Conservation (phyloP, 1,140 invertebrate species). For the Drosophila insularis region DNA sequence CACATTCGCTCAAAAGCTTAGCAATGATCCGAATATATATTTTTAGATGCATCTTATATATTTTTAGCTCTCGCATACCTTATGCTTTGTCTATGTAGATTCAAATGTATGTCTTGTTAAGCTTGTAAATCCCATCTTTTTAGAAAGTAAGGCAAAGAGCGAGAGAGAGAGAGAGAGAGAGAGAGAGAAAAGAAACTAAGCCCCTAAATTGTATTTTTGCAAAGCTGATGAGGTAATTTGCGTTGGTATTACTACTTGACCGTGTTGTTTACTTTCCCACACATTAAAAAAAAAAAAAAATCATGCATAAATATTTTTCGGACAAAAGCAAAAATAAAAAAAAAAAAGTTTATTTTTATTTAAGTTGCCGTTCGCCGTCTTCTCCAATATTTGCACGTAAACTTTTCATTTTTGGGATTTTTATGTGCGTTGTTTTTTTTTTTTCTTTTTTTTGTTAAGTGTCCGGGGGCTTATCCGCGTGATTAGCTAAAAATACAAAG, state of each 20-base stretch:
- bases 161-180: neutral
- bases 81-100: neutral
- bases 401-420: constrained; percentile 6
- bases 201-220: neutral
- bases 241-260: constrained; percentile 42
- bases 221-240: constrained; percentile 7
- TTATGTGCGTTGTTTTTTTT: neutral
- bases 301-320: constrained; percentile 32
- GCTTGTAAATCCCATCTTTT: neutral
- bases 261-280: constrained; percentile 57
- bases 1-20: no score
- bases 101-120: constrained; percentile 10
- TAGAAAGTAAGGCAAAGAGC: neutral
- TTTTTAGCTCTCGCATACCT: constrained; percentile 17
- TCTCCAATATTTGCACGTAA: constrained; percentile 33
- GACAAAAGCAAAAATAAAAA: constrained; percentile 20
- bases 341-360: constrained; percentile 38
- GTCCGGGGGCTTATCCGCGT: constrained; percentile 57
- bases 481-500: constrained; percentile 69
- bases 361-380: constrained; percentile 14
- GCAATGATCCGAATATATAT: constrained; percentile 4
- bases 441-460: constrained; percentile 25
- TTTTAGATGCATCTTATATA: constrained; percentile 10
- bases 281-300: constrained; percentile 23
- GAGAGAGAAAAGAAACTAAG: neutral